Evolutionary conservation across 2,797 vertebrate species (phyloP).

Genomic region (Bradypus variegatus): DNA sequence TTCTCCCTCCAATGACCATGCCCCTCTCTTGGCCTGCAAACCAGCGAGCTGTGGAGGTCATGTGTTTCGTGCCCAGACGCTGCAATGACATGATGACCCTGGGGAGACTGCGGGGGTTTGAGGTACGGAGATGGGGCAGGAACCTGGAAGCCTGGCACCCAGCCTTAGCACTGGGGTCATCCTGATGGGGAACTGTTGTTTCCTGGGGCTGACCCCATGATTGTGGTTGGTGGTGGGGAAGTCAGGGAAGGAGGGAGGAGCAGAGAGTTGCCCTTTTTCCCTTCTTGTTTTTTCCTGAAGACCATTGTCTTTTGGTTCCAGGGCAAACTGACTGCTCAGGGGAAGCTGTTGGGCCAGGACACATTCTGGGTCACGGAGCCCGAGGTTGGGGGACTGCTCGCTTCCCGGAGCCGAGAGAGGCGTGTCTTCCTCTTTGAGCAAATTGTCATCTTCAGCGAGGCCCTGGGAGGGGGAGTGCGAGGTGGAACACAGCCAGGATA

Average conservation of each 20-base stretch:
- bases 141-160: background rate
- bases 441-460: constrained; percentile 92
- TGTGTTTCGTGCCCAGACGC: constrained; percentile 93
- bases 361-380: constrained; percentile 89
- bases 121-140: constrained; percentile 73
- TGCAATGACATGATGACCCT: constrained; percentile 98
- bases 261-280: background rate
- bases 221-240: background rate
- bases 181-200: background rate
- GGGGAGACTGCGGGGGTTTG: constrained; percentile 90
- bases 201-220: background rate
- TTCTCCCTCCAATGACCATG: background rate
- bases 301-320: constrained; percentile 60
- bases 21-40: constrained; percentile 28
- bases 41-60: constrained; percentile 92
- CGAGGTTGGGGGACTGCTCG: constrained; percentile 80
- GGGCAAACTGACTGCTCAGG: constrained; percentile 93
- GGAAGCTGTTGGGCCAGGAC: constrained; percentile 91
- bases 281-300: background rate
- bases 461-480: constrained; percentile 85
- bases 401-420: constrained; percentile 84
- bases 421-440: constrained; percentile 94
- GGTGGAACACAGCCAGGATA: constrained; percentile 86
- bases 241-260: background rate
- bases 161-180: background rate